Evolutionary conservation across 92 coral and sea anemone genomes (phyloP).

Genomic region (Zoanthus gigantus): DNA sequence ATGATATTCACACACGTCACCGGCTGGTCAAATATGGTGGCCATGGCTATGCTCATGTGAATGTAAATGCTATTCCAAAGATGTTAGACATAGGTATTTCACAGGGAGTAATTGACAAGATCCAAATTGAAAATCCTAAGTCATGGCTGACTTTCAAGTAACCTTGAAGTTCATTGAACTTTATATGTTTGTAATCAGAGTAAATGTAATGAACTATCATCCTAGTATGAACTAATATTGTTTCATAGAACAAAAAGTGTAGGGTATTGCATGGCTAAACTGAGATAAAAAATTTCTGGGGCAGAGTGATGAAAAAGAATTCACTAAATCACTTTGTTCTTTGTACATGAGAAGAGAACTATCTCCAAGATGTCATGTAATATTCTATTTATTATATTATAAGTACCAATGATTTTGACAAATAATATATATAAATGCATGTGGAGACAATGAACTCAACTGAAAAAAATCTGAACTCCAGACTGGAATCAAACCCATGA

Average conservation of each 20-base stretch:
- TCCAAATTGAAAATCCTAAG: conserved; percentile 87
- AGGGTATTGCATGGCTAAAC: no score
- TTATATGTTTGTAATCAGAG: neutral
- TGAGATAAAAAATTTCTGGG: no score
- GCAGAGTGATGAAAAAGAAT: no score
- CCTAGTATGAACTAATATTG: neutral
- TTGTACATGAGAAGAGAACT: no score
- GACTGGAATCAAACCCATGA: no score
- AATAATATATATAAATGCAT: no score
- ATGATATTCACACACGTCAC: conserved; percentile 92
- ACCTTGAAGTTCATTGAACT: neutral
- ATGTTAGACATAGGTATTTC: conserved; percentile 89
- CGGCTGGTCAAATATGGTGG: conserved; percentile 95
- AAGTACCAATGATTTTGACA: no score
- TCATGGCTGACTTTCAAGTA: conserved; percentile 88
- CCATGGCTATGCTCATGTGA: conserved; percentile 89
- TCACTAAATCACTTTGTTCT: no score
- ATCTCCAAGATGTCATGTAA: no score
- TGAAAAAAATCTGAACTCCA: no score
- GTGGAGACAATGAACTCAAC: no score
- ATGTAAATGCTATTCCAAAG: conserved; percentile 88
- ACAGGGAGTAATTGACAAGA: conserved; percentile 84
- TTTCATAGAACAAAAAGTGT: neutral
- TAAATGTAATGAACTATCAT: neutral
- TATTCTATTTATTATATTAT: no score